A percentile compares a stretch with the other conserved stretches of the same genome.
phyloP scores from a whole-genome alignment of 1,140 invertebrate genomes.

The Melitaea cinxia region DNA sequence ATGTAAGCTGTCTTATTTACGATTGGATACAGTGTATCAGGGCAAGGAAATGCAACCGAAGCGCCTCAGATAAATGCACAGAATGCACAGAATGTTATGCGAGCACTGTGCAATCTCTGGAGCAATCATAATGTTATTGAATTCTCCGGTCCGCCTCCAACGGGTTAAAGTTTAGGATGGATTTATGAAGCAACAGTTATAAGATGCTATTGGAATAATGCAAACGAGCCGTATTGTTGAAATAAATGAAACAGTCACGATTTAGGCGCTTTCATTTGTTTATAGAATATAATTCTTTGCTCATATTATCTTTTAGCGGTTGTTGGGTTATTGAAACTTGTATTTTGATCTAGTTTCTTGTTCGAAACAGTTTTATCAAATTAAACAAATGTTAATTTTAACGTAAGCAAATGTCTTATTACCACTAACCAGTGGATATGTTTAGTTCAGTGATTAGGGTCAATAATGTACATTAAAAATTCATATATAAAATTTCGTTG shows the following conservation, averaged over 20 bases:
- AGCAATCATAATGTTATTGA: slow-evolving; percentile 51
- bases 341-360: not conserved
- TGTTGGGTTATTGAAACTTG: not conserved
- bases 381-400: too few species aligned
- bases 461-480: too few species aligned
- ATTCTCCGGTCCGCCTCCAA: slow-evolving; percentile 45
- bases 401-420: too few species aligned
- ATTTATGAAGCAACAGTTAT: slow-evolving; percentile 47
- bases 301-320: not conserved
- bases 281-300: slow-evolving; percentile 9
- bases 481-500: too few species aligned
- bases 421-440: too few species aligned
- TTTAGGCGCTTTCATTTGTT: slow-evolving; percentile 34
- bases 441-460: too few species aligned
- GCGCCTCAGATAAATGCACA: slow-evolving; percentile 34
- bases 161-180: slow-evolving; percentile 53
- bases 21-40: slow-evolving; percentile 39
- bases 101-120: slow-evolving; percentile 27
- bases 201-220: slow-evolving; percentile 36
- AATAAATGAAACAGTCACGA: slow-evolving; percentile 32
- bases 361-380: too few species aligned
- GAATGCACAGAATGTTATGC: slow-evolving; percentile 18
- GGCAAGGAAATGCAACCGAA: slow-evolving; percentile 34
- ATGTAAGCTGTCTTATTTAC: slow-evolving; percentile 37
- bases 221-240: slow-evolving; percentile 43